phyloP scores from a whole-genome alignment of 2,113 vertebrate species.

The Promerops cafer region DNA sequence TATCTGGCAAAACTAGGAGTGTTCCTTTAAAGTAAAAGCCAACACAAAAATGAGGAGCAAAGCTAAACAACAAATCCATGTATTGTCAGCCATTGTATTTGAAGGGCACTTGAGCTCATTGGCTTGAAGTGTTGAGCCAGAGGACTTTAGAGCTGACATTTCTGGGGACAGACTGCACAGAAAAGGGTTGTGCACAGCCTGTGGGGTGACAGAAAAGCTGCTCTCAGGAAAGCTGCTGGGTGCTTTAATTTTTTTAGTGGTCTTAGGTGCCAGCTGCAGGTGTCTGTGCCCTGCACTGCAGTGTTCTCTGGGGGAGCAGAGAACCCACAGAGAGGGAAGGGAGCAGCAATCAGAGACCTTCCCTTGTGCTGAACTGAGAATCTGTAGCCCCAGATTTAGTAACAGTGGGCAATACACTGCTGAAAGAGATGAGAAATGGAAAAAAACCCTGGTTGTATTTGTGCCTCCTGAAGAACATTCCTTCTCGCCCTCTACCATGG shows the following conservation, averaged over 20 bases:
- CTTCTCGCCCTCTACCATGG: background rate
- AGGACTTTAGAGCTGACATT: background rate
- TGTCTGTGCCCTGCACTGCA: background rate
- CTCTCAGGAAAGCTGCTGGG: background rate
- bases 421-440: background rate
- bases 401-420: background rate
- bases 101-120: background rate
- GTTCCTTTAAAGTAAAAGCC: background rate
- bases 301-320: background rate
- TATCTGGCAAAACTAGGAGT: background rate
- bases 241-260: background rate
- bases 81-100: background rate
- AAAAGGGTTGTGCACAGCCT: background rate
- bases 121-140: background rate
- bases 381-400: background rate
- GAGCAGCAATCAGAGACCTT: background rate
- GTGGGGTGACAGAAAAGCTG: background rate
- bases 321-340: background rate
- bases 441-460: fast-evolving
- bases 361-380: background rate
- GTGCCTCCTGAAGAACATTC: background rate
- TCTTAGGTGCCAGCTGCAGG: background rate
- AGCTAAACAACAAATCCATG: background rate
- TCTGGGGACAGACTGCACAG: background rate
- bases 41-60: background rate